These are phyloP conservation scores for Thalassarche chlororhynchos DNA, from an alignment of 2,113 vertebrate genomes.

Conservation along the genomic window DNA sequence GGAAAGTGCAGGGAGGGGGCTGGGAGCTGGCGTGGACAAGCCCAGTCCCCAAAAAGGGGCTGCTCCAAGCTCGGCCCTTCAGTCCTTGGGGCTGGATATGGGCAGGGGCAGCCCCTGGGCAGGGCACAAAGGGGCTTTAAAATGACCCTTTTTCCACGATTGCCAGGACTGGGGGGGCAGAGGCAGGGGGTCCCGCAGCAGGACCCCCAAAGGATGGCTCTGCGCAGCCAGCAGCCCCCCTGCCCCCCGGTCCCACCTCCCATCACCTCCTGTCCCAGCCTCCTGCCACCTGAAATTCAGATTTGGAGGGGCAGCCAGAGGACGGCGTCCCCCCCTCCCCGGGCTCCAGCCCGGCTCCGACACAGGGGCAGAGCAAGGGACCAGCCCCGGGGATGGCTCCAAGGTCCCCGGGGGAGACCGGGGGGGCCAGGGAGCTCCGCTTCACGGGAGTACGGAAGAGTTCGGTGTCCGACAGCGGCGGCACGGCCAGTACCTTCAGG, in stretches of 20 bases:
- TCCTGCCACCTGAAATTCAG: neutral
- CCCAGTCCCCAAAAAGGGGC: neutral
- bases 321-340: neutral
- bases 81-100: neutral
- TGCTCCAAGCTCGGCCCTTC: neutral
- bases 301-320: neutral
- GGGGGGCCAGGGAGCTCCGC: neutral
- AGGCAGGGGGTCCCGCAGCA: neutral
- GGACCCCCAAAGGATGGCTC: neutral
- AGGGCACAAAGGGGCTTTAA: neutral
- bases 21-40: neutral
- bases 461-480: neutral
- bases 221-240: neutral
- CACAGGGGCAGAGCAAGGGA: neutral
- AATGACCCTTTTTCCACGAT: neutral
- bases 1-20: neutral
- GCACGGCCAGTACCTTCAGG: neutral
- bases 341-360: neutral
- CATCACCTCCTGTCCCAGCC: neutral
- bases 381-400: neutral
- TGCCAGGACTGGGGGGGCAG: neutral
- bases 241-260: neutral
- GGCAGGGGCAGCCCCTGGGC: neutral
- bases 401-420: neutral
- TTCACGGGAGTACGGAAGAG: neutral